These are phyloP conservation scores for Actenoides lindsayi DNA, from an alignment of 2,113 vertebrate species.

Conservation along the genomic window DNA sequence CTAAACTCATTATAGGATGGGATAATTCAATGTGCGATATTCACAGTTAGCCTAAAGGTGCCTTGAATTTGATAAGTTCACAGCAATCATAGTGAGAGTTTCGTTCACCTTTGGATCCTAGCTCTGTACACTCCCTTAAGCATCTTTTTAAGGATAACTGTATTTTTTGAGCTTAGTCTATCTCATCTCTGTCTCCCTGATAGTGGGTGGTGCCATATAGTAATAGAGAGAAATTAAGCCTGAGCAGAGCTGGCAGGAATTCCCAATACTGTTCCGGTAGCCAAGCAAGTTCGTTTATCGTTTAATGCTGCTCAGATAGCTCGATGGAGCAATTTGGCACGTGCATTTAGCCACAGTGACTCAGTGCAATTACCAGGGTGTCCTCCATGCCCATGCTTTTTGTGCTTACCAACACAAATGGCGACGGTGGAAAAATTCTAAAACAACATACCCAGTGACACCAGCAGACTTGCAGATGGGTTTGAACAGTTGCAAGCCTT, in stretches of 20 bases:
- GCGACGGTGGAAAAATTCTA: not conserved
- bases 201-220: not conserved
- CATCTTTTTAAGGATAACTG: not conserved
- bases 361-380: not conserved
- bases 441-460: not conserved
- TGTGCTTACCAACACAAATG: not conserved
- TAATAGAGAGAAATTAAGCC: not conserved
- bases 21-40: not conserved
- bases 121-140: not conserved
- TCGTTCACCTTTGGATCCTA: not conserved
- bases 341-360: not conserved
- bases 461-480: not conserved
- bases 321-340: not conserved
- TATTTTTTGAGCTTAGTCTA: not conserved
- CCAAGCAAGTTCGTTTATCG: not conserved
- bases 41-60: not conserved
- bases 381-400: not conserved
- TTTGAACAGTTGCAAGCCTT: not conserved
- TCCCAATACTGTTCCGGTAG: not conserved
- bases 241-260: slow-evolving; percentile 4
- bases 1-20: not conserved
- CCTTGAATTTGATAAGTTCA: not conserved
- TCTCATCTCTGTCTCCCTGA: not conserved
- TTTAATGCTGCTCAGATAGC: not conserved
- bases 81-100: not conserved